Evolutionary conservation across 2,113 vertebrate species (phyloP).

Genomic region (Rhadina sibilatrix): DNA sequence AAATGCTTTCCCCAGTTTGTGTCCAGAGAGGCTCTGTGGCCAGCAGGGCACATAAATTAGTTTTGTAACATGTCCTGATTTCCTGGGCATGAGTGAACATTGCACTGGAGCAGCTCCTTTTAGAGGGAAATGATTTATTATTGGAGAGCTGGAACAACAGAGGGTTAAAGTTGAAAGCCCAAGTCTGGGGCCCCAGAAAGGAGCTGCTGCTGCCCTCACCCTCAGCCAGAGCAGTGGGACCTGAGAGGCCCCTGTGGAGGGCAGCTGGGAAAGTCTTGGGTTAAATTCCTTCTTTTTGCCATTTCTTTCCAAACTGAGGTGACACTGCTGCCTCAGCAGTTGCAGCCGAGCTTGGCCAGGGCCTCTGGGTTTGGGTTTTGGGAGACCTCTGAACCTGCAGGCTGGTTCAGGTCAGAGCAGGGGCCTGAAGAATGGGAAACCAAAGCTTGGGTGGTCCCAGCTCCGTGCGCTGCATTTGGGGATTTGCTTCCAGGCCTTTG

Average conservation of each 20-base stretch:
- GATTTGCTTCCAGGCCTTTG: neutral
- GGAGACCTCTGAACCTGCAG: neutral
- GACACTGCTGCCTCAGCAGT: neutral
- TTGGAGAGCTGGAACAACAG: neutral
- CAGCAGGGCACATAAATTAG: neutral
- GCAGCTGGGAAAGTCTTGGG: neutral
- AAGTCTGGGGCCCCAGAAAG: neutral
- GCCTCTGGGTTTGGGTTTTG: neutral
- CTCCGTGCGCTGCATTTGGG: neutral
- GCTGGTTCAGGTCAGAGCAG: neutral
- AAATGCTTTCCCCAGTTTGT: neutral
- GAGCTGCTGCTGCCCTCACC: neutral
- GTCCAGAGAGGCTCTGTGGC: neutral
- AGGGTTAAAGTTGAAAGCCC: neutral
- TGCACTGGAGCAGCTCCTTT: neutral
- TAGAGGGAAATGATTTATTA: neutral
- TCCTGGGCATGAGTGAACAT: neutral
- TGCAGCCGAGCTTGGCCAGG: neutral
- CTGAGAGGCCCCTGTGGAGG: neutral
- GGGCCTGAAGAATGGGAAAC: neutral
- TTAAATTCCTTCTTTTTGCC: neutral
- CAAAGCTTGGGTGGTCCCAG: neutral
- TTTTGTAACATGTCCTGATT: neutral
- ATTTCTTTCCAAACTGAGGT: neutral
- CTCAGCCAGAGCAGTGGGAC: rapidly evolving